Evolutionary conservation across 2,113 vertebrate species (phyloP).

Genomic region (Callaeas wilsoni): DNA sequence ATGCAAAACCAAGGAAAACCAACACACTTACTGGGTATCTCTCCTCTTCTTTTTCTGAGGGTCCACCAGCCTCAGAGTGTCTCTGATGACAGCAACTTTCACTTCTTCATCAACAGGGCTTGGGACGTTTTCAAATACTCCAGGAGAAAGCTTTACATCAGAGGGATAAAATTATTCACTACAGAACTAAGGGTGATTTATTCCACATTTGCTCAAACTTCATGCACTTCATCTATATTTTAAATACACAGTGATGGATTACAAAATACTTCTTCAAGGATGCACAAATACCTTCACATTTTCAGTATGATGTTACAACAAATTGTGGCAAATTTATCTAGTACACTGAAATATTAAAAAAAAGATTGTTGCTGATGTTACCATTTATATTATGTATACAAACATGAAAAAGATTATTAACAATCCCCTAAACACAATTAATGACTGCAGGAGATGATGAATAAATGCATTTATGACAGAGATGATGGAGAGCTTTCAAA

Average conservation of each 20-base stretch:
- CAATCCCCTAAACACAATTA: slow-evolving; percentile 65
- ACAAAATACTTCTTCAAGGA: neutral
- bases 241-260: neutral
- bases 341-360: neutral
- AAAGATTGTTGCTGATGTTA: neutral
- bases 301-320: neutral
- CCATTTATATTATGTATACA: slow-evolving; percentile 39
- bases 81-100: slow-evolving; percentile 93
- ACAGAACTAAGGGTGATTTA: neutral
- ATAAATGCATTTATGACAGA: slow-evolving; percentile 67
- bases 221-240: neutral
- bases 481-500: slow-evolving; percentile 64
- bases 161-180: neutral
- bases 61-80: slow-evolving; percentile 91
- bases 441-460: slow-evolving; percentile 57
- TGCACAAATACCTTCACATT: neutral
- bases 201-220: neutral
- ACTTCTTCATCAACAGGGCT: slow-evolving; percentile 95
- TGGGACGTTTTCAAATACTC: slow-evolving; percentile 89
- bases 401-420: slow-evolving; percentile 46
- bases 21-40: slow-evolving; percentile 64
- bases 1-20: neutral
- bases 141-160: slow-evolving; percentile 84
- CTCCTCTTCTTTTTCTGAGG: slow-evolving; percentile 77
- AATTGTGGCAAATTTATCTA: neutral